Base-by-base conservation (phyloP, 2,113 vertebrate species). In the Oreochromis aureus region DNA sequence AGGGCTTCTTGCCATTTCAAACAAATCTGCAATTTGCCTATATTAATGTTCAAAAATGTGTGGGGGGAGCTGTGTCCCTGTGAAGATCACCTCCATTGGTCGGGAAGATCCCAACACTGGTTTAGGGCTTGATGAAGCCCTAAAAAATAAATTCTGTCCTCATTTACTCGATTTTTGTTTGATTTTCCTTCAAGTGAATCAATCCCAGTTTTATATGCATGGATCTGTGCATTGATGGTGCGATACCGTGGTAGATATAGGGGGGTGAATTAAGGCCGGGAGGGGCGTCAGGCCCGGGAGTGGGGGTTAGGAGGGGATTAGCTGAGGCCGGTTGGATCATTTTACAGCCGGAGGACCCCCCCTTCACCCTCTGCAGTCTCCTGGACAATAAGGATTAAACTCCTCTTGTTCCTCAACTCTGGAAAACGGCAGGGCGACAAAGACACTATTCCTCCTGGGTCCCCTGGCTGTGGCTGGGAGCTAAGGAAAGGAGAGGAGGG, bases 311-410 rank as follows among this genome's bases (percentile, higher is more conserved):
- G 80, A 93, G 92, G 82, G 95, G 95, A 95, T 95, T 96, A 96
- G 90, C 93, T 34, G 56, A 86, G 95, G 93, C 95, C 95, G 93
- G 95, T 96, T 96, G 95, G 96, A 96, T 96, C 96, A 96, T 96
- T 96, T 96, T 96, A 95, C 96, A 96, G 95, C 95, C 93, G 92
- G 92, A 91, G 95, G 93, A 95, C 93, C 94, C 94, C 94, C 94
- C 89, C 61, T 89, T 90, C 94, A 90, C 95, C 92, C 94, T 90
- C 90, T 93, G 94, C 94, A 94, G 96, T 94, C 94, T 96, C 92
- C 86, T 91, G 94, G 95, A 97, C 96, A 97, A 97, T 97, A 92
- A 95, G 96, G 96, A 96, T 97, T 97, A 97, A 96, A 95, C 94
- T 95, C 93, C 95, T 96, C 96, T 96, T 96, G 95, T 97, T 96